Base-by-base conservation (phyloP, 2,888 invertebrate genomes). In the Yponomeuta cagnagella region DNA sequence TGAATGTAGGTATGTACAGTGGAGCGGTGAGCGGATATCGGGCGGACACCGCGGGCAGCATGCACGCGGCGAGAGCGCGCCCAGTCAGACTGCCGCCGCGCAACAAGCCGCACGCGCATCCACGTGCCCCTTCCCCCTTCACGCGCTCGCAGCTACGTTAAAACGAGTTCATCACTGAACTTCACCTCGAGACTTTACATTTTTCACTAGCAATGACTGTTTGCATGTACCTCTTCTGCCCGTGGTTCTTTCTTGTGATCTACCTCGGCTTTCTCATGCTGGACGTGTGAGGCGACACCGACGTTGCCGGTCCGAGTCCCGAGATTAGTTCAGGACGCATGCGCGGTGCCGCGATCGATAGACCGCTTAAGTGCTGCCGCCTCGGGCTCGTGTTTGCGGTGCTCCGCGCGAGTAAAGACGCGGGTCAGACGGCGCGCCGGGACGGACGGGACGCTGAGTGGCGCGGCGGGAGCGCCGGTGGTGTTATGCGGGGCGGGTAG, bases 221-320 rank as follows among this genome's bases (percentile, higher is more conserved):
- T 83, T 94, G 94, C 83, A 92, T 94, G 89, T 94, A 94, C 85
- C 91, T 95, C 81, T 92, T 95, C 79, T 94, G 94, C 79, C 95
- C 95, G 81, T 95, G 95, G 95, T 90, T 95, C 82, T 90, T 94
- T 82, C 93, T 95, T 82, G 93, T 95, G 80, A 89, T 94, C 80
- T 94, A 95, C 82, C 92, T 95, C 82, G 92, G 94, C 81, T 94
- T 94, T 84, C 93, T 95, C 77, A 93, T 94, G 93, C 90, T 94
- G 82, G 93, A 94, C 87, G 93, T 95, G 83, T 95, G 83, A 58
- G 52, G 52, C 52, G 92, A 80, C 78, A 77, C 76, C 58, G 48
- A 48, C 48, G 65, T 68, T 63, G 69, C 30, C 12, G 33, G 37
- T 63, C 75, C 75, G 12, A 58, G 52, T 58, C 52, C 43, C 43